Conservation (phyloP, 2,888 invertebrate genomes). For the Cheilosia scutellata region DNA sequence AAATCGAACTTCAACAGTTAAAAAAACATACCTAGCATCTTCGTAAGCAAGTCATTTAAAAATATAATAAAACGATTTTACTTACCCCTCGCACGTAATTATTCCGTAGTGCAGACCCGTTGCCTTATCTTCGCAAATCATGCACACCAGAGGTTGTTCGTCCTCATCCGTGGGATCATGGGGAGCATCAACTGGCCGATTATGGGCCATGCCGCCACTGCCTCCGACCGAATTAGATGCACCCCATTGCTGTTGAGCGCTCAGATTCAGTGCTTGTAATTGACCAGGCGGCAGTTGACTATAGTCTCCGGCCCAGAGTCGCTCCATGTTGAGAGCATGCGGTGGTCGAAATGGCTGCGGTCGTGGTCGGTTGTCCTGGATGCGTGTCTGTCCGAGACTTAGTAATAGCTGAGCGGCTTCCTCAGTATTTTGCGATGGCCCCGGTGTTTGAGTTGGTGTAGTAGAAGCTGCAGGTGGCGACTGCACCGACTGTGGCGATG, state of each 20-base stretch:
- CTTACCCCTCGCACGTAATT: conserved; percentile 97
- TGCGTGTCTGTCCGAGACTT: conserved; percentile 89
- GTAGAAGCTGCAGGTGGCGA: conserved; percentile 84
- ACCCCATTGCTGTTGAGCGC: conserved; percentile 86
- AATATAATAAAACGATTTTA: not conserved
- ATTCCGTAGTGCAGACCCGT: conserved; percentile 99
- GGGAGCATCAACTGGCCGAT: conserved; percentile 80
- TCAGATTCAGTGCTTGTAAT: conserved; percentile 91
- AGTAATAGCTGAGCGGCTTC: conserved; percentile 89
- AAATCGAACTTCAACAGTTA: too few species aligned
- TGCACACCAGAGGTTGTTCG: conserved; percentile 97
- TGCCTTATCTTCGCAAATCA: conserved; percentile 99
- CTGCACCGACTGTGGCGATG: conserved; percentile 86
- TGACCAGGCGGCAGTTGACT: conserved; percentile 93
- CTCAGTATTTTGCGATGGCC: conserved; percentile 85
- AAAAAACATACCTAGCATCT: too few species aligned
- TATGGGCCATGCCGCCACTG: conserved; percentile 72
- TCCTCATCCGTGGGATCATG: conserved; percentile 88
- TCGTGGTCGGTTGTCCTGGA: conserved; percentile 84
- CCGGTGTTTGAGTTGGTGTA: conserved; percentile 83
- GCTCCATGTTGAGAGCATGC: conserved; percentile 94
- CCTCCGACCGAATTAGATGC: conserved; percentile 79
- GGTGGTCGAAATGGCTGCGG: conserved; percentile 85
- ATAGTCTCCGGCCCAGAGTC: conserved; percentile 95
- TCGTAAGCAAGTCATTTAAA: not conserved